Evolutionary conservation across 2,797 vertebrate genomes (phyloP), one percentile per base, ranked within the genome.

Genomic region (Sebastes variabilis): DNA sequence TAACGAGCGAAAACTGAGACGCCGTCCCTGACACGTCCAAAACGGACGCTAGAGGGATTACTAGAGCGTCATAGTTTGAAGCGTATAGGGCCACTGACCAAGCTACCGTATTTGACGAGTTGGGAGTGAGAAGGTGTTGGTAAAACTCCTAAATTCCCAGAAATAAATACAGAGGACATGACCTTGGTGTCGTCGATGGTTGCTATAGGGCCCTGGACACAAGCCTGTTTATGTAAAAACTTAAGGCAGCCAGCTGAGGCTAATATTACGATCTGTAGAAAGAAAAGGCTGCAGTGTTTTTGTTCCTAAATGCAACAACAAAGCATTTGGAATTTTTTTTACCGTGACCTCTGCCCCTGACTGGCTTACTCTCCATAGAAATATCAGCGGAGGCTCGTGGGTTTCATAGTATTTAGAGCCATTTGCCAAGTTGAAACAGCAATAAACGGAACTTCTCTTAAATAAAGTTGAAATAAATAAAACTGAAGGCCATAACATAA

Each of bases 171-270:
- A 18, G 13, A 16, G 8, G 58, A 52, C 38, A 46, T 25, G 9
- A 32, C 13, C 5, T 32, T 3, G 14, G 0, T 8, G 8, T 30
- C 4, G 0, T 2, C 0, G 11, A 36, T 36, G 36, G 36, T 36
- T 36, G 36, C 52, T 56, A 18, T 7, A 18, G 3, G 5, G 24
- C 16, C 13, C 30, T 24, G 3, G 6, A 29, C 24, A 29, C 24
- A 8, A 25, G 22, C 46, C 16, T 49, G 11, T 14, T 9, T n/a
- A 8, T 14, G n/a, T n/a, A n/a, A 46, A 60, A 70, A 27, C 6
- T 7, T n/a, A n/a, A 34, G 10, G 11, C 46, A 52, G 8, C 20
- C 49, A 54, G 29, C 49, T 68, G n/a, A 68, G 20, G 49, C 8
- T 10, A 55, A 34, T 6, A 49, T 14, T 18, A 29, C 6, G 0